A percentile compares a stretch with the other conserved stretches of the same genome.
These are phyloP conservation scores for Adelosebastes latens DNA, from an alignment of 2,797 vertebrate species.

Conservation along the genomic window DNA sequence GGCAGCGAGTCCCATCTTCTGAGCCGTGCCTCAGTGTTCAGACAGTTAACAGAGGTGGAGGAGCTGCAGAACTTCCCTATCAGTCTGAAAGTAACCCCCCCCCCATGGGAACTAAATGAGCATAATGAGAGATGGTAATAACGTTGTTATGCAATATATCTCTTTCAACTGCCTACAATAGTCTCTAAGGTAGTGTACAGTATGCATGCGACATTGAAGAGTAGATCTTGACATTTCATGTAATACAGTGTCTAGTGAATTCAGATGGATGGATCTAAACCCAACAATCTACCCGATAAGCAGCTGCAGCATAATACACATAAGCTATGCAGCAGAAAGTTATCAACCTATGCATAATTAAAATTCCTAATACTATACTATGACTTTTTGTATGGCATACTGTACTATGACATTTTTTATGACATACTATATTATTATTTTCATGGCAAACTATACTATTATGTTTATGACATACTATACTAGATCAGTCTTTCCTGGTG, in stretches of 20 bases:
- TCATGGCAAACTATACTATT: too few relatives aligned
- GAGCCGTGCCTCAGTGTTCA: not conserved
- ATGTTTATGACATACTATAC: too few relatives aligned
- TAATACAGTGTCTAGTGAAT: not conserved
- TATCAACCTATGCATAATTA: not conserved
- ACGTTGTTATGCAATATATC: not conserved
- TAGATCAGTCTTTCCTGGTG: too few relatives aligned
- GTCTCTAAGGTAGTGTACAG: not conserved
- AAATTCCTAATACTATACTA: not conserved
- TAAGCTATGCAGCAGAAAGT: not conserved
- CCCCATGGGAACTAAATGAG: not conserved
- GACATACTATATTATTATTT: too few relatives aligned
- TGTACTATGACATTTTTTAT: too few relatives aligned
- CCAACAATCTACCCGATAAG: not conserved
- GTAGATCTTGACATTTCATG: not conserved
- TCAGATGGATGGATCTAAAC: not conserved
- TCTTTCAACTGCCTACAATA: not conserved
- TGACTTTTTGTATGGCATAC: too few relatives aligned
- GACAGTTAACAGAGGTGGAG: not conserved
- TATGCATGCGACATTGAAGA: not conserved
- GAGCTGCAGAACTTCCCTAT: not conserved
- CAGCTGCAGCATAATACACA: not conserved
- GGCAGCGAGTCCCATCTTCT: constrained; percentile 1
- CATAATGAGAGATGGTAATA: not conserved
- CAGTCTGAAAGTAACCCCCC: not conserved